A percentile compares a stretch with the other conserved stretches of the same genome.
Conservation (phyloP, 2,797 vertebrate genomes). For the Varecia variegata region DNA sequence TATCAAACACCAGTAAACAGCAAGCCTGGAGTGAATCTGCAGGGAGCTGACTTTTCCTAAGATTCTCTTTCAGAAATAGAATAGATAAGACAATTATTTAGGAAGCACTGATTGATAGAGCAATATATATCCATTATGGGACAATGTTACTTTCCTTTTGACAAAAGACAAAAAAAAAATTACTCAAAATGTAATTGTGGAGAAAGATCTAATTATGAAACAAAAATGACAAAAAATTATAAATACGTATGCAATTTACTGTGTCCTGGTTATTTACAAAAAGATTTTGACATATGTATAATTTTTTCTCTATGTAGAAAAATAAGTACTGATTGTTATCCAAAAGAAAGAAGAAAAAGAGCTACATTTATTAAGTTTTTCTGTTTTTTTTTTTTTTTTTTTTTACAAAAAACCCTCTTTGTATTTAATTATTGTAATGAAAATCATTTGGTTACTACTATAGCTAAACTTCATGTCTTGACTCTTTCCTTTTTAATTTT, state of each 20-base stretch:
- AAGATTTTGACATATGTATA: not conserved
- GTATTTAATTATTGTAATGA: not conserved
- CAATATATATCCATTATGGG: not conserved
- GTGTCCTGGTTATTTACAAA: not conserved
- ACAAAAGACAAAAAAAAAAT: not conserved
- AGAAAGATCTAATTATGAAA: not conserved
- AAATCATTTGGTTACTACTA: not conserved
- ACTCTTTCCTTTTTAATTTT: not conserved
- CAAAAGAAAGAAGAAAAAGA: not conserved
- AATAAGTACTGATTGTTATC: not conserved
- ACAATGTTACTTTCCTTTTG: not conserved
- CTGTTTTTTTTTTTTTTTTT: not conserved
- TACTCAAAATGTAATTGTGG: not conserved
- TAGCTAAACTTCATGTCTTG: not conserved
- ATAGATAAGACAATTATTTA: not conserved
- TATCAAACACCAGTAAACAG: not conserved
- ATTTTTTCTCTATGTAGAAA: not conserved
- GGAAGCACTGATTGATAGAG: not conserved
- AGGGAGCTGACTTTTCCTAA: not conserved
- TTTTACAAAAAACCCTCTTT: not conserved
- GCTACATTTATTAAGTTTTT: not conserved
- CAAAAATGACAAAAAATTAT: not conserved
- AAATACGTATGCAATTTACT: not conserved
- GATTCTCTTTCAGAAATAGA: slow-evolving; percentile 29
- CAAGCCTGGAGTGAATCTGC: not conserved